Evolutionary conservation across 2,888 invertebrate species (phyloP), one percentile per base, ranked within the genome.

Genomic region (Lycia hirtaria): DNA sequence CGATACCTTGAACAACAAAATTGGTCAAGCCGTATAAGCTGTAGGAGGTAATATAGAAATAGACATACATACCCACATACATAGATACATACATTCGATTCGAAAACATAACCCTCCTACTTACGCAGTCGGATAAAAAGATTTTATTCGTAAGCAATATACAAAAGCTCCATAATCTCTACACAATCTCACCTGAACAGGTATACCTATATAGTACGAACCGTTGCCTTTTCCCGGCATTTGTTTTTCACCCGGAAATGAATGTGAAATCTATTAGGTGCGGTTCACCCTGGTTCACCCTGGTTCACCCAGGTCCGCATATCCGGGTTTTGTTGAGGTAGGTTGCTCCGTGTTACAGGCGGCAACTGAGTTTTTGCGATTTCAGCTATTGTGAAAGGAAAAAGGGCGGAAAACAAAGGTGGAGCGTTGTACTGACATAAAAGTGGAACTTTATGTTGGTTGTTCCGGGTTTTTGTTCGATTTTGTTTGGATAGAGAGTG

Each of bases 241-340:
- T 49, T 56, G 37, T 50, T 50, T 44, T 54, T 50, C 15, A 19
- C 37, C 22, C 50, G 45, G 56, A 56, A 45, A 50, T 50, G 56
- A 56, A 45, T 32, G 44, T 24, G 56, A 50, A 56, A 50, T 50
- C 44, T 50, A 56, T 56, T 56, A 49, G 41, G 19, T 43, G 56
- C 22, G 56, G 56, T 44, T 41, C 20, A 33, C 24, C 14, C 24
- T 22, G 2, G 9, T 30, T 30, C 4, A 37, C 26, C 37, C 40
- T 32, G 40, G 24, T 22, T 17, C 17, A 28, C n/a, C 26, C 26
- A 26, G 41, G 41, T 41, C 17, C 41, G 4, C 26, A 30, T 32
- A 38, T 33, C 43, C 45, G 44, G 50, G 19, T 9, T 47, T 10
- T 53, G 28, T 45, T 45, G 45, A 22, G 38, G 47, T 26, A 52